Percentiles rank a stretch among this genome's conserved stretches.
phyloP scores from a whole-genome alignment of 2,113 vertebrate species.

The Zosterops pallidus region DNA sequence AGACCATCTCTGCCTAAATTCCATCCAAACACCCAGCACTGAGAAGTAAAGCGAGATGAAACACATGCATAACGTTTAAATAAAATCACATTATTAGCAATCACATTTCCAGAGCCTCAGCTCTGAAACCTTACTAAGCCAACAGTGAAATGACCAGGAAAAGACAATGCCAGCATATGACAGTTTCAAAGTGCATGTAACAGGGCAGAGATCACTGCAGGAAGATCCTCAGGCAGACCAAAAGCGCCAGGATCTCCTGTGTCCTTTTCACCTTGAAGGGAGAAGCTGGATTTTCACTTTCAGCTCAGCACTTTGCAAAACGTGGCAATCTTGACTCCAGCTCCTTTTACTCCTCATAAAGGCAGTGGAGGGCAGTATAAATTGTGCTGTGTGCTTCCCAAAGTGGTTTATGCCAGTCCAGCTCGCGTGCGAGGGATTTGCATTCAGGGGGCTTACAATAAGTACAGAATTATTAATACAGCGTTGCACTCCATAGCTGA shows the following conservation, averaged over 20 bases:
- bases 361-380: constrained; percentile 23
- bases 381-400: neutral
- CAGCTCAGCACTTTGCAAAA: constrained; percentile 2
- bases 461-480: constrained; percentile 53
- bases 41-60: neutral
- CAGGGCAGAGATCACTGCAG: neutral
- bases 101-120: neutral
- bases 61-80: neutral
- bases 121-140: neutral
- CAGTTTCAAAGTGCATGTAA: neutral
- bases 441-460: constrained; percentile 20
- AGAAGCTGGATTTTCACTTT: constrained; percentile 27
- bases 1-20: neutral
- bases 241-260: neutral
- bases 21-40: neutral
- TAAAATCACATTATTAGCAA: neutral
- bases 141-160: neutral
- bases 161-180: neutral
- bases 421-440: neutral
- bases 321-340: constrained; percentile 5
- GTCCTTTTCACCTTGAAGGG: constrained; percentile 56
- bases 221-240: neutral
- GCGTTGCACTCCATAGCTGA: neutral
- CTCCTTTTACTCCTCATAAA: neutral
- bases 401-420: neutral